phyloP scores from a whole-genome alignment of 2,797 vertebrate species.

The Champsocephalus esox region DNA sequence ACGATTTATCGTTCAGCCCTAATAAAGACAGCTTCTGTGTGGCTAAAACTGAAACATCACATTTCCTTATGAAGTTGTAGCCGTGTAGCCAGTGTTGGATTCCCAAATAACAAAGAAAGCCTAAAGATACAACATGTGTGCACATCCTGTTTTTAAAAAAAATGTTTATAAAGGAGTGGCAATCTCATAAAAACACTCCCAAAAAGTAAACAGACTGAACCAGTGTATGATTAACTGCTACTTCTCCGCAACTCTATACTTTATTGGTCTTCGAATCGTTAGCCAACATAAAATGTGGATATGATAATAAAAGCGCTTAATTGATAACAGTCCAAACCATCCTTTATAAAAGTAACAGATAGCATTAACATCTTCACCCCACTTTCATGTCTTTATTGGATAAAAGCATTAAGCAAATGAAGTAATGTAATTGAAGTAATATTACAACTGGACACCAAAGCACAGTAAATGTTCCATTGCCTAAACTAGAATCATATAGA shows the following conservation, averaged over 20 bases:
- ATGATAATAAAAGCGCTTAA: slow-evolving; percentile 25
- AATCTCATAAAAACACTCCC: slow-evolving; percentile 8
- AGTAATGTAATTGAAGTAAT: no score
- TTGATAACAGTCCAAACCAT: slow-evolving; percentile 17
- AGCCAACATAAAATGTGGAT: slow-evolving; percentile 21
- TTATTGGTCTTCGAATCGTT: slow-evolving; percentile 21
- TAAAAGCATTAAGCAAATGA: slow-evolving; percentile 40
- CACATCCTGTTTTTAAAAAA: neutral
- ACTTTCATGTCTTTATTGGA: slow-evolving; percentile 24
- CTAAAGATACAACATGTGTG: neutral
- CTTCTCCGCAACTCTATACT: slow-evolving; percentile 9
- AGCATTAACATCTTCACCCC: slow-evolving; percentile 41
- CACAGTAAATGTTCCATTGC: neutral
- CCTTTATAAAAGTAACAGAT: slow-evolving; percentile 34
- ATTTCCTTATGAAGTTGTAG: neutral
- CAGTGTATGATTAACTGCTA: slow-evolving; percentile 6
- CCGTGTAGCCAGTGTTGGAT: neutral
- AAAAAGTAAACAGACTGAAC: neutral
- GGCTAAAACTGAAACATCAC: no score
- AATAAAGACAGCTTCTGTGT: no score
- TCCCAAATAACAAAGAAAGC: neutral
- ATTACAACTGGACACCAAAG: slow-evolving; percentile 18
- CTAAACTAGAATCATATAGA: slow-evolving; percentile 4
- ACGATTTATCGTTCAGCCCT: no score
- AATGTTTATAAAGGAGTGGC: slow-evolving; percentile 4